Conservation (phyloP, 2,888 invertebrate genomes). For the Microctonus aethiopoides region DNA sequence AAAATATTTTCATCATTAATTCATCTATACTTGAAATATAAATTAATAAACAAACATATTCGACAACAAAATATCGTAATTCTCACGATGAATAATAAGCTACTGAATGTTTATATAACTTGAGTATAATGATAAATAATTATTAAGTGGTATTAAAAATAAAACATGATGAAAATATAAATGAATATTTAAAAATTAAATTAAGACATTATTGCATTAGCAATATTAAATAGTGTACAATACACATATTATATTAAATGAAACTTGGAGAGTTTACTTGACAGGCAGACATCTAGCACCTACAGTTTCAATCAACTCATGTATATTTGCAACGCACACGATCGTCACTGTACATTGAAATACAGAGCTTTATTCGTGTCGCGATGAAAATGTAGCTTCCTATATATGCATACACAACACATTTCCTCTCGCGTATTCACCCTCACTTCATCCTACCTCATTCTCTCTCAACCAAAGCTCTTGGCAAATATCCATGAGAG, state of each 20-base stretch:
- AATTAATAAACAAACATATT: neutral
- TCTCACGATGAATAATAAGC: neutral
- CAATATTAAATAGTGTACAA: no score
- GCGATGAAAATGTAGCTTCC: conserved; percentile 10
- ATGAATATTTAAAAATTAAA: no score
- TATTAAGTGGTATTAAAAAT: no score
- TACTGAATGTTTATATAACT: no score
- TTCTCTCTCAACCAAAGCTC: conserved; percentile 40
- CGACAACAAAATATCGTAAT: neutral
- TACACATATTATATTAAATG: neutral
- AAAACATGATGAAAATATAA: no score
- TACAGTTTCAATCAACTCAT: conserved; percentile 13
- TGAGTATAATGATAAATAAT: no score
- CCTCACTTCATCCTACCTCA: neutral
- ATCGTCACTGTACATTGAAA: neutral
- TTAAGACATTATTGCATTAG: no score
- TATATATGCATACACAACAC: conserved; percentile 3
- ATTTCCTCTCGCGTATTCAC: neutral
- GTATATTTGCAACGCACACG: conserved; percentile 5
- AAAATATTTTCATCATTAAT: neutral
- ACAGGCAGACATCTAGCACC: neutral
- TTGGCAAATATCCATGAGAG: conserved; percentile 58
- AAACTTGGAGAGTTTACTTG: conserved; percentile 5
- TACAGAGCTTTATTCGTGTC: conserved; percentile 11
- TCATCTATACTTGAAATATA: neutral